Evolutionary conservation across 2,113 vertebrate genomes (phyloP), one percentile per base, ranked within the genome.

Genomic region (Oncorhynchus kisutch): DNA sequence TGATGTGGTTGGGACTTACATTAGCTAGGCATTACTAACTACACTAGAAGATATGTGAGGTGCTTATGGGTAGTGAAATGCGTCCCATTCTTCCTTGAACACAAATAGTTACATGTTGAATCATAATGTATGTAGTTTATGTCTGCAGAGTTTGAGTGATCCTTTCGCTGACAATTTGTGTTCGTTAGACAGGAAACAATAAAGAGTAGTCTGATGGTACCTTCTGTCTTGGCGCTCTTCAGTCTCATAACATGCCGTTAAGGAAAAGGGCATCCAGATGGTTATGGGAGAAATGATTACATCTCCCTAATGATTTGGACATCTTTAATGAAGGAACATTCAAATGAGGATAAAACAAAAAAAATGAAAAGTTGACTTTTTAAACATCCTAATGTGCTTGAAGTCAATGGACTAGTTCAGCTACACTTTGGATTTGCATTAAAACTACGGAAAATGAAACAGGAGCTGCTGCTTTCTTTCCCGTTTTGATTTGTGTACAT

Each of bases 231-330:
- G 27, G 65, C 31, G 25, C 20, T 27, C 31, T 27, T 29, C 16
- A 69, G 34, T 69, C 67, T 48, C 67, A 69, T 4, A 69, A 69
- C n/a, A 69, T 31, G 67, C 20, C 29, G 25, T 45, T 45, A 18
- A 45, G 34, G 16, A 69, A 69, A 69, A 69, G 67, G 67, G 18
- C 39, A 69, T n/a, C 67, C 67, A 69, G 67, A 69, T 69, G 67
- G 67, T 34, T 69, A 45, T n/a, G 24, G 34, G 4, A 34, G 67
- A 22, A 45, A 39, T 16, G 9, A 39, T 16, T 45, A 6, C 34
- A 31, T 69, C 34, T 24, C 67, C n/a, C 5, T 45, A 14, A 27
- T 31, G 25, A 67, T 14, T 67, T 27, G 14, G 67, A 39, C 67
- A 68, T 68, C 67, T 45, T 39, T 34, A 39, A 7, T 34, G 18